Evolutionary conservation across 2,797 vertebrate genomes (phyloP).

Genomic region (Myoxocephalus aenaeus): DNA sequence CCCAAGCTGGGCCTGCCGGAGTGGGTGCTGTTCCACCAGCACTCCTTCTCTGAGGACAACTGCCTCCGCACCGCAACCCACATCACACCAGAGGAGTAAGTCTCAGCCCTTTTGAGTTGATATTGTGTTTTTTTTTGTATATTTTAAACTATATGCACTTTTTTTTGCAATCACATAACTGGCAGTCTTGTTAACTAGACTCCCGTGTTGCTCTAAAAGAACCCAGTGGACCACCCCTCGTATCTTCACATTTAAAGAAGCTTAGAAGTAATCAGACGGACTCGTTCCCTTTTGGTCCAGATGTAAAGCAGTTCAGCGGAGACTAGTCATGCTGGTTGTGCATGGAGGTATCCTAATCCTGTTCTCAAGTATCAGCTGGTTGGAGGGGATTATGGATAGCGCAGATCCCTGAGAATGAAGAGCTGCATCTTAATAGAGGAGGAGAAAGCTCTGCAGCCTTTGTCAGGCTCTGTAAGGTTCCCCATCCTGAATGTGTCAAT

Average conservation of each 20-base stretch:
- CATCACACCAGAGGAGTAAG: constrained; percentile 89
- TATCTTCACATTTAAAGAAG: constrained; percentile 30
- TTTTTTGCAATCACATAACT: background rate
- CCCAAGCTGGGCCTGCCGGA: constrained; percentile 86
- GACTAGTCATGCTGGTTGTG: constrained; percentile 42
- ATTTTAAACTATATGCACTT: background rate
- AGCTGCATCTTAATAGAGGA: constrained; percentile 55
- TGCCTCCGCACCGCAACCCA: constrained; percentile 87
- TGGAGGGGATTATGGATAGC: constrained; percentile 69
- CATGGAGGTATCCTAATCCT: constrained; percentile 65
- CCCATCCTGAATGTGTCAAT: constrained; percentile 25
- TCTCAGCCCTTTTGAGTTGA: constrained; percentile 33
- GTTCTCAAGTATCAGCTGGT: constrained; percentile 62
- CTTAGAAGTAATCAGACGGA: constrained; percentile 51
- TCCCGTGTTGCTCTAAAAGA: constrained; percentile 5
- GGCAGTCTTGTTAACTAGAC: background rate
- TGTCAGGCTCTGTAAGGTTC: constrained; percentile 43
- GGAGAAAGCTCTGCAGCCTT: constrained; percentile 50
- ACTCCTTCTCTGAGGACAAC: constrained; percentile 90
- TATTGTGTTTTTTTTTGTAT: background rate
- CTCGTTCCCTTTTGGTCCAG: constrained; percentile 42
- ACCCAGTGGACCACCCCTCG: background rate
- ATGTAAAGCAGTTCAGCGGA: constrained; percentile 49
- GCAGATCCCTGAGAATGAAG: constrained; percentile 62
- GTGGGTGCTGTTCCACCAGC: constrained; percentile 93